Conservation (phyloP, 2,888 invertebrate species). For the Latheticus oryzae region DNA sequence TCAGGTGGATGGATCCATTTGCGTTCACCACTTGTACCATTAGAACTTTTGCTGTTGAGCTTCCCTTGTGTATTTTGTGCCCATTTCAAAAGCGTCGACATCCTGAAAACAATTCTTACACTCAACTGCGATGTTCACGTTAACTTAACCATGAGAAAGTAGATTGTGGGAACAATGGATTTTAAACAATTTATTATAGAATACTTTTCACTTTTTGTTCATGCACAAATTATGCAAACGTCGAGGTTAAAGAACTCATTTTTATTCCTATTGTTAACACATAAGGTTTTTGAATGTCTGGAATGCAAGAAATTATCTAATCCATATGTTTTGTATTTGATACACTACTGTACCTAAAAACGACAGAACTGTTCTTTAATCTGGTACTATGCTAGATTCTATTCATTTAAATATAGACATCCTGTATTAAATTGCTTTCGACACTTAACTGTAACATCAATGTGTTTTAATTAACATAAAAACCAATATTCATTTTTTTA, state of each 20-base stretch:
- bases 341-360: neutral
- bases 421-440: slow-evolving; percentile 7
- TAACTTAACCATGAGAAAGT: slow-evolving; percentile 5
- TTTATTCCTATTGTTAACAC: slow-evolving; percentile 9
- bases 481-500: too few relatives aligned
- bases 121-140: too few relatives aligned
- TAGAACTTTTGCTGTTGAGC: slow-evolving; percentile 58
- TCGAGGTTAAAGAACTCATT: slow-evolving; percentile 22
- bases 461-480: too few relatives aligned
- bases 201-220: slow-evolving; percentile 38
- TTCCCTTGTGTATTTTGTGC: slow-evolving; percentile 66
- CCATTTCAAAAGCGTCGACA: slow-evolving; percentile 66
- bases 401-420: slow-evolving; percentile 15
- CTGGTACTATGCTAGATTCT: slow-evolving; percentile 1
- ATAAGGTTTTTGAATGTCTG: neutral
- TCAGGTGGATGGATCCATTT: slow-evolving; percentile 97
- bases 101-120: too few relatives aligned
- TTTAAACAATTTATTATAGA: slow-evolving; percentile 19
- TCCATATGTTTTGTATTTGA: neutral
- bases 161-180: slow-evolving; percentile 30
- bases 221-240: slow-evolving; percentile 37
- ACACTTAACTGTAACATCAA: neutral
- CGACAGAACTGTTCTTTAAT: neutral
- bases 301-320: slow-evolving; percentile 5
- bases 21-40: slow-evolving; percentile 63